These are phyloP conservation scores for Drosophila lacicola DNA, from an alignment of 2,888 invertebrate species.

Conservation along the genomic window DNA sequence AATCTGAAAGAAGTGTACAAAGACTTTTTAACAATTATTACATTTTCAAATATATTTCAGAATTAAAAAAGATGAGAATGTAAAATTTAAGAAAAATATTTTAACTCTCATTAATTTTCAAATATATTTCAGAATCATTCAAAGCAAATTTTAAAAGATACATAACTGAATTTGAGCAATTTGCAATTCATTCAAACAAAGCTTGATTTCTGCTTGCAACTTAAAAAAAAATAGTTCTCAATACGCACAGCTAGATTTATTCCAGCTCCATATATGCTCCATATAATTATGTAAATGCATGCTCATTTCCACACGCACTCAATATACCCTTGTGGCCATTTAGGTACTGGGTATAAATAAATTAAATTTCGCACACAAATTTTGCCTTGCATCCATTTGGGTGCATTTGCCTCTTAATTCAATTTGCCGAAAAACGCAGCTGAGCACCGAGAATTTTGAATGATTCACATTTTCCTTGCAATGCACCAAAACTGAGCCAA, in stretches of 20 bases:
- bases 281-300: background rate
- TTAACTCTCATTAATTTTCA: too few relatives aligned
- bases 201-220: too few relatives aligned
- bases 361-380: slow-evolving; percentile 7
- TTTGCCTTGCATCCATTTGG: slow-evolving; percentile 17
- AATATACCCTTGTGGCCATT: background rate
- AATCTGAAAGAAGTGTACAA: too few relatives aligned
- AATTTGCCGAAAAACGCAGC: slow-evolving; percentile 1
- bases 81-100: too few relatives aligned
- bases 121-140: too few relatives aligned
- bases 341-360: slow-evolving; percentile 3
- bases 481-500: background rate
- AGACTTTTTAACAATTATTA: too few relatives aligned
- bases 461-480: background rate
- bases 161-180: too few relatives aligned
- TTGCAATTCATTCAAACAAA: too few relatives aligned
- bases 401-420: slow-evolving; percentile 9
- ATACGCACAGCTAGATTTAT: background rate
- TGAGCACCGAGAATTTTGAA: background rate
- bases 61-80: too few relatives aligned
- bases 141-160: too few relatives aligned
- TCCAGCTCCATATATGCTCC: background rate
- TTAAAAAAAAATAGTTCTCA: too few relatives aligned
- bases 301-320: background rate
- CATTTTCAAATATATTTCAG: too few relatives aligned